These are phyloP conservation scores for Diploscapter pachys DNA, from an alignment of 1,140 invertebrate genomes.

Conservation along the genomic window DNA sequence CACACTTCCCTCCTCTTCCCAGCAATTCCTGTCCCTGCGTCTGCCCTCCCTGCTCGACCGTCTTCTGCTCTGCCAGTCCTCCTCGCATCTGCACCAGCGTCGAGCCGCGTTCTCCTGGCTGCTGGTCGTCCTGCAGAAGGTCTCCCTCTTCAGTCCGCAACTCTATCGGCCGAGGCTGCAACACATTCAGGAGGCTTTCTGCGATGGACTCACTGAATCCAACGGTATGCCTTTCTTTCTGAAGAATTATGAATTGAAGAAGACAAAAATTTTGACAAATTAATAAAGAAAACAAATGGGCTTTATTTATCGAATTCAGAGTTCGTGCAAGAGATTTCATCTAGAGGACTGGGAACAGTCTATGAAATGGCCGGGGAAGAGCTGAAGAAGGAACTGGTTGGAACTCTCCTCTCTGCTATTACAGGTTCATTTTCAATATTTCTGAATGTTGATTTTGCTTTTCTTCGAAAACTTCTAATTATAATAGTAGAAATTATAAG, in stretches of 20 bases:
- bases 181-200: conserved; percentile 78
- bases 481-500: too few relatives aligned
- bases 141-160: conserved; percentile 65
- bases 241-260: background rate
- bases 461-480: too few relatives aligned
- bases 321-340: conserved; percentile 82
- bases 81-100: conserved; percentile 76
- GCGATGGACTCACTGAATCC: conserved; percentile 80
- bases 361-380: conserved; percentile 75
- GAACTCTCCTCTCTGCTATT: conserved; percentile 72
- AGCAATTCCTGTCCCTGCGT: conserved; percentile 49
- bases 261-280: background rate
- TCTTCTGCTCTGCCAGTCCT: conserved; percentile 62
- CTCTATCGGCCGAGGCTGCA: conserved; percentile 72
- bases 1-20: background rate
- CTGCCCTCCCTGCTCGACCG: conserved; percentile 70
- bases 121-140: conserved; percentile 26
- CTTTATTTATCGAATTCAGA: conserved; percentile 53
- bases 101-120: conserved; percentile 66
- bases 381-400: conserved; percentile 71
- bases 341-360: conserved; percentile 81
- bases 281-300: background rate
- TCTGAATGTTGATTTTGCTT: too few relatives aligned
- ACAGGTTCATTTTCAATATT: too few relatives aligned
- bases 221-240: conserved; percentile 69